phyloP scores from a whole-genome alignment of 2,113 vertebrate genomes.

The Agapornis roseicollis region DNA sequence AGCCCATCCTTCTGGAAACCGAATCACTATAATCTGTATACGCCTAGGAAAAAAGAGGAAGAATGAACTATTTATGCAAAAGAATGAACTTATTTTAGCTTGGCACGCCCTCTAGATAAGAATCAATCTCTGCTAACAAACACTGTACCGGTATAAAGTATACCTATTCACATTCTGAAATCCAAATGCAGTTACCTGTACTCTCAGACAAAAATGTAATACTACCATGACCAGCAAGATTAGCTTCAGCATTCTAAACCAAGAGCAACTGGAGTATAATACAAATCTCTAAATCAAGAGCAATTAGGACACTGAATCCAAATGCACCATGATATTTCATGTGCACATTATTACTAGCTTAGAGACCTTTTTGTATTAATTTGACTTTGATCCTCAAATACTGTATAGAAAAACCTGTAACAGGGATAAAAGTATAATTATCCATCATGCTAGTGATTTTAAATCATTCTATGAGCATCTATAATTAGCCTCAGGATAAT shows the following conservation, averaged over 20 bases:
- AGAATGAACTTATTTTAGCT: slow-evolving; percentile 2
- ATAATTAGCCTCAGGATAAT: neutral
- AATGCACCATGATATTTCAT: neutral
- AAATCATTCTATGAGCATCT: neutral
- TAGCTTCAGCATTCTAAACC: neutral
- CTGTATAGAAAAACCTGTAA: neutral
- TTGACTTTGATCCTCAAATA: neutral
- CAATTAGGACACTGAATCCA: slow-evolving; percentile 24
- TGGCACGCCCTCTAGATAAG: neutral
- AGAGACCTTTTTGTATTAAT: neutral
- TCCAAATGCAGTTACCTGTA: neutral
- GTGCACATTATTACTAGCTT: neutral
- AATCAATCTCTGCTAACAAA: neutral
- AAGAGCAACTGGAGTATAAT: neutral
- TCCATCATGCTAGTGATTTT: neutral
- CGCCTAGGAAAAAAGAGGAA: slow-evolving; percentile 76
- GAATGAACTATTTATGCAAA: neutral
- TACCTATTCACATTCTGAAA: neutral
- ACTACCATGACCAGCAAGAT: slow-evolving; percentile 4
- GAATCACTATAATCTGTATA: slow-evolving; percentile 98
- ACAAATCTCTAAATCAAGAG: slow-evolving; percentile 7
- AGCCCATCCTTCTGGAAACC: slow-evolving; percentile 96
- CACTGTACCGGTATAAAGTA: neutral
- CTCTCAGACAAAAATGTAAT: neutral
- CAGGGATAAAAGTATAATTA: neutral